Evolutionary conservation across 2,888 invertebrate species (phyloP).

Genomic region (Pseudanteris insignis): DNA sequence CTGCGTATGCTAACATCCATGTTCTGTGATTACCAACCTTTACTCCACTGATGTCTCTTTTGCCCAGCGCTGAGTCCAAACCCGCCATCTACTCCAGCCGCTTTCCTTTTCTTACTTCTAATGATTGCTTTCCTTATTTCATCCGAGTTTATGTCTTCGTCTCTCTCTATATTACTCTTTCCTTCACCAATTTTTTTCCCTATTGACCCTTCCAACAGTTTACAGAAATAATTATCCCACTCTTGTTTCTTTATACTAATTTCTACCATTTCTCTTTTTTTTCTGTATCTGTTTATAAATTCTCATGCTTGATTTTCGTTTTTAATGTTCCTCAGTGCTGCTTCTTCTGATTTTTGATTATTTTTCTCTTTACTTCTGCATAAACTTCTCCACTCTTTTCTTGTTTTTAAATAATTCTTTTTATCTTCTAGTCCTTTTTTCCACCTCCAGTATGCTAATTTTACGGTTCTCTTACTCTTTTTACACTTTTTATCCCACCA

Average conservation of each 20-base stretch:
- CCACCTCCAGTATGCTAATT: background rate
- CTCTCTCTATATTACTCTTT: background rate
- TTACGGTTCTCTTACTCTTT: background rate
- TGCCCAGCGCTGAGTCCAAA: background rate
- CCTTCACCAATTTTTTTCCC: background rate
- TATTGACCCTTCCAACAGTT: background rate
- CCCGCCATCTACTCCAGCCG: constrained; percentile 1
- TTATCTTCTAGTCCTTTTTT: background rate
- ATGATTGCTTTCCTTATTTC: background rate
- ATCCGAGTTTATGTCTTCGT: background rate
- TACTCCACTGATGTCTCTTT: background rate
- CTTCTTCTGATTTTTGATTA: background rate
- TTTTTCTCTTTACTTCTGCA: background rate
- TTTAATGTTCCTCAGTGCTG: background rate
- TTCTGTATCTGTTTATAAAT: constrained; percentile 2
- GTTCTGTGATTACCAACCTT: background rate
- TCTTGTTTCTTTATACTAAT: background rate
- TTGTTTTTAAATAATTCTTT: background rate
- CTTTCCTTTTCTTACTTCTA: constrained; percentile 2
- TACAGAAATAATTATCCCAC: background rate
- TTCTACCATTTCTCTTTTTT: background rate
- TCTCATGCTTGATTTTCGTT: background rate
- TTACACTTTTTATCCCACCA: background rate
- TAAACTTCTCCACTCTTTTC: background rate
- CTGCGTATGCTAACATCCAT: background rate